Percentiles rank a stretch among this genome's conserved stretches.
Evolutionary conservation across 2,113 vertebrate species (phyloP).

Genomic region (Sula dactylatra): DNA sequence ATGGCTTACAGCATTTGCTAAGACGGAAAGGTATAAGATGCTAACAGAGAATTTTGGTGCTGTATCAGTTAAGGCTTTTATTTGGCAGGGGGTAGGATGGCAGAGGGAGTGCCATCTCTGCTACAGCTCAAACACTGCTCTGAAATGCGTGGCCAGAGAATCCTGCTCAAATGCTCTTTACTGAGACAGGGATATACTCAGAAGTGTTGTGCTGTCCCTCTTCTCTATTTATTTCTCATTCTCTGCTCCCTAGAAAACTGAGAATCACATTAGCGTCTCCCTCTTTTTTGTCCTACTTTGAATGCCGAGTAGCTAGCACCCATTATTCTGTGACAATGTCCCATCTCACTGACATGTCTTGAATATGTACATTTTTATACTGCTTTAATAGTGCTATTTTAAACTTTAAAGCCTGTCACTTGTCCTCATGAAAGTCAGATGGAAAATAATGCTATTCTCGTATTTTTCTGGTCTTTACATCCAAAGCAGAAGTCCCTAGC

Average conservation of each 20-base stretch:
- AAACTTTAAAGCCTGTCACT: constrained; percentile 58
- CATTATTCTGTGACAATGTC: constrained; percentile 55
- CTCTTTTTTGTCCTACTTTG: constrained; percentile 30
- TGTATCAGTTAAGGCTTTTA: neutral
- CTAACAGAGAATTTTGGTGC: neutral
- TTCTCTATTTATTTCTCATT: constrained; percentile 25
- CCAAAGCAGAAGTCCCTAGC: neutral
- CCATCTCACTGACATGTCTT: constrained; percentile 50
- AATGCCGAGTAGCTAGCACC: constrained; percentile 3
- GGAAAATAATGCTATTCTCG: constrained; percentile 36
- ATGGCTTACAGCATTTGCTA: neutral
- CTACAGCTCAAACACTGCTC: neutral
- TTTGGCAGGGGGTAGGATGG: neutral
- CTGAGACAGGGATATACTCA: neutral
- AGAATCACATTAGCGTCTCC: neutral
- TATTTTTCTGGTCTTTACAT: constrained; percentile 26
- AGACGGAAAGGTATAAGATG: neutral
- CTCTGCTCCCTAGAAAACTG: constrained; percentile 28
- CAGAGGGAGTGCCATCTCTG: neutral
- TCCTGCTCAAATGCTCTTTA: neutral
- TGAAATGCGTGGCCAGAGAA: neutral
- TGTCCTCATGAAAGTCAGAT: constrained; percentile 53
- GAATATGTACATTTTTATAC: constrained; percentile 62
- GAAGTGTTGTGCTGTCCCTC: neutral
- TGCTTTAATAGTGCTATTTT: constrained; percentile 60